A percentile compares a stretch with the other conserved stretches of the same genome.
These are phyloP conservation scores for Pangasius sanitwongsei DNA, from an alignment of 2,797 vertebrate species.

Conservation along the genomic window DNA sequence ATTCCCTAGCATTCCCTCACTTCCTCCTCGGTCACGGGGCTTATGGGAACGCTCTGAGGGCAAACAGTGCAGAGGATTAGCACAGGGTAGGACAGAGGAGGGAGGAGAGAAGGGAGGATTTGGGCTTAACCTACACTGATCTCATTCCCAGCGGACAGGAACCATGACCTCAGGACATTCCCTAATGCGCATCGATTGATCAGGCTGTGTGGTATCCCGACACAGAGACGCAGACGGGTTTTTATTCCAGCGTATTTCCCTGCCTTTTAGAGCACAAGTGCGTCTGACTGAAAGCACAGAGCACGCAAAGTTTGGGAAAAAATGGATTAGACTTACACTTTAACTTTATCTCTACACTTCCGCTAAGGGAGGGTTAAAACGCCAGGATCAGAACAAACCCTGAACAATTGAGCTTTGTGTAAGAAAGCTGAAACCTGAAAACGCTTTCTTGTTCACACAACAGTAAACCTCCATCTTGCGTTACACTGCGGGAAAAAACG, in stretches of 20 bases:
- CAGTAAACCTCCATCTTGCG: background rate
- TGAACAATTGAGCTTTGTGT: background rate
- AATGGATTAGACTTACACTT: background rate
- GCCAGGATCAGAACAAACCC: background rate
- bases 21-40: constrained; percentile 50
- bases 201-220: background rate
- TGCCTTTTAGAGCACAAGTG: background rate
- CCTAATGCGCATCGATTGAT: constrained; percentile 53
- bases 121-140: constrained; percentile 63
- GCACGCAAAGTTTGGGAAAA: background rate
- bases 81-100: background rate
- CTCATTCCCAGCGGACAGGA: constrained; percentile 58
- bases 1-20: constrained; percentile 29
- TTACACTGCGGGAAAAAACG: background rate
- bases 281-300: background rate
- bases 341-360: background rate
- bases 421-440: constrained; percentile 5
- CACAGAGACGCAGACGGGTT: background rate
- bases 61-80: constrained; percentile 57
- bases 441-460: background rate
- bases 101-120: constrained; percentile 66
- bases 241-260: background rate
- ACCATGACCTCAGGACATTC: constrained; percentile 42
- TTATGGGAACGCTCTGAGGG: constrained; percentile 61
- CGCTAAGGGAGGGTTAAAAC: background rate